Base-by-base conservation (phyloP, 2,797 vertebrate genomes). In the Euphonia xanthogaster region DNA sequence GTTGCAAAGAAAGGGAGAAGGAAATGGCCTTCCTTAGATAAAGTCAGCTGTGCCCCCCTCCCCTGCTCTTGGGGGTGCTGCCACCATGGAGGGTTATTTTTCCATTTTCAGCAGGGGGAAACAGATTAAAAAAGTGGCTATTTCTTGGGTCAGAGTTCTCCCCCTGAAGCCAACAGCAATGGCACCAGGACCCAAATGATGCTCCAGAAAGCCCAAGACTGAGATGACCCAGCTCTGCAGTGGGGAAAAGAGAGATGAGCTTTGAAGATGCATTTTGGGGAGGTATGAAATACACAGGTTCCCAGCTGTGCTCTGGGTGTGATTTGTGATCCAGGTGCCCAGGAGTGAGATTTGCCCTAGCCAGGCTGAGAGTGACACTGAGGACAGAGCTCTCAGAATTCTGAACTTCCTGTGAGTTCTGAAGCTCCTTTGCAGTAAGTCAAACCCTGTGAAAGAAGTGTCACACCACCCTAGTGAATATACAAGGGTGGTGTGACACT, bases 251-350 rank as follows among this genome's bases (percentile, higher is more conserved):
- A 47, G 22, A 60, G 65, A 58, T 0, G 8, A 37, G 20, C 25
- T 73, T 33, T 76, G 77, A 39, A 44, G n/a, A 16, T 73, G n/a
- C 35, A 30, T 76, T 81, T 39, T 40, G 16, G 48, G 12, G 53
- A 89, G n/a, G 14, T 78, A 22, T 0, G 0, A 37, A 81, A 51
- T 18, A 10, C 35, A 10, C 23, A 42, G 39, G 14, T 63, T 13
- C 40, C 27, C 33, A 71, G 18, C 53, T 79, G 44, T 85, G 44
- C 22, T 89, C 19, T 48, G 15, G 11, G 8, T 48, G 22, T 42
- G 31, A 31, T 50, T 33, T 18, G 35, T 18, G 70, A 48, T 35
- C 18, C 7, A 10, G 27, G 11, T 33, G 6, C 6, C 8, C 42
- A 30, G 23, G 24, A 67, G 28, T 7, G 10, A 66, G 16, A 12